Percentiles rank a stretch among this genome's conserved stretches.
These are phyloP conservation scores for Saimiri boliviensis DNA, from an alignment of 2,113 vertebrate genomes.

Conservation along the genomic window DNA sequence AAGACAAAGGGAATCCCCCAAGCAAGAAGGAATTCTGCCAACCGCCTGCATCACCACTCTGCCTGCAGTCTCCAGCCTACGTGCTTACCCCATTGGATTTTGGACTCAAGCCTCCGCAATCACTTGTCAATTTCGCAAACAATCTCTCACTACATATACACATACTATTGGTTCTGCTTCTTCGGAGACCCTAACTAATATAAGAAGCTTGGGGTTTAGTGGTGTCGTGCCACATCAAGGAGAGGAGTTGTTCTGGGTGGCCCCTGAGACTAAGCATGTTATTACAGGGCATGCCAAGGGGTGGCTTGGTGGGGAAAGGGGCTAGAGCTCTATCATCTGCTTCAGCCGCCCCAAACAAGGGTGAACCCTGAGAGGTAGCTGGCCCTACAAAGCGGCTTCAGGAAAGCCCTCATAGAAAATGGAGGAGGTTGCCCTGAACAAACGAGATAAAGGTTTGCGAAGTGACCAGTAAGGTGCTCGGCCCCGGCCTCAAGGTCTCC, in stretches of 20 bases:
- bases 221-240: not conserved
- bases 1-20: not conserved
- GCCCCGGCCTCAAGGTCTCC: not conserved
- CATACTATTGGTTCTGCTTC: not conserved
- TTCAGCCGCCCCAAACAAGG: not conserved
- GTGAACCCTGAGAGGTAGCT: not conserved
- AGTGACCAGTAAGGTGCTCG: not conserved
- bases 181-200: not conserved
- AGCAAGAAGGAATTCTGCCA: not conserved
- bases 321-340: not conserved
- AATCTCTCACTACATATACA: not conserved
- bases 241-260: not conserved
- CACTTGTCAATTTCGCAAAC: not conserved
- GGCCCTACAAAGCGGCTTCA: not conserved
- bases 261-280: not conserved
- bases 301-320: not conserved
- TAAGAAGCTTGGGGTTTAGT: not conserved
- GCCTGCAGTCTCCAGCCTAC: not conserved
- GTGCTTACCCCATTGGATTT: not conserved
- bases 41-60: not conserved
- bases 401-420: not conserved
- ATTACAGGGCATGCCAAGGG: not conserved
- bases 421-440: not conserved
- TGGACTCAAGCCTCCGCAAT: not conserved
- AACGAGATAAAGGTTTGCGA: not conserved